These are phyloP conservation scores for Bujurquina vittata DNA, from an alignment of 2,113 vertebrate species.

Conservation along the genomic window DNA sequence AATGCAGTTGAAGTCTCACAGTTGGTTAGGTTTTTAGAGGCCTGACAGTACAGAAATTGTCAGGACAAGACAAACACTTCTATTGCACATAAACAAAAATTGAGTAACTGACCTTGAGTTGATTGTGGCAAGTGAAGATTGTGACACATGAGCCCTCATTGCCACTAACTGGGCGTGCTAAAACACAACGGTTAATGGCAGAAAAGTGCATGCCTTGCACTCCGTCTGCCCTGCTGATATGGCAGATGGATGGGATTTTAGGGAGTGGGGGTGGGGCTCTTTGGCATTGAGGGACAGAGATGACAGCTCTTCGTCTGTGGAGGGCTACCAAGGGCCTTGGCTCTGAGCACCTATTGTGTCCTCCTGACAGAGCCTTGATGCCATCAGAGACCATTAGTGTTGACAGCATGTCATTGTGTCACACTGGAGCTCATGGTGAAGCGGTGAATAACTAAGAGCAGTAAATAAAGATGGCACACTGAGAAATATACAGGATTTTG, in stretches of 20 bases:
- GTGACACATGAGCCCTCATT: constrained; percentile 28
- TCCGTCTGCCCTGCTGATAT: constrained; percentile 58
- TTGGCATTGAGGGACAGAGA: constrained; percentile 64
- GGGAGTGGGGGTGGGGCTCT: constrained; percentile 45
- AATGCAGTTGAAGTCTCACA: constrained; percentile 6
- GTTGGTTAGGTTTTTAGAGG: neutral
- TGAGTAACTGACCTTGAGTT: constrained; percentile 31
- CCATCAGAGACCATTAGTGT: constrained; percentile 68
- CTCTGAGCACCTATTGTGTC: constrained; percentile 67
- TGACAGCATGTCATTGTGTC: constrained; percentile 69
- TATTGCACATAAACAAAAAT: neutral
- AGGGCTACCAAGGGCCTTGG: constrained; percentile 59
- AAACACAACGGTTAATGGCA: constrained; percentile 46
- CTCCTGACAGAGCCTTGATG: constrained; percentile 71
- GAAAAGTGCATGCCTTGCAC: constrained; percentile 70
- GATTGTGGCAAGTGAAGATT: constrained; percentile 14
- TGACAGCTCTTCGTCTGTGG: constrained; percentile 68
- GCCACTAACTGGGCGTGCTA: constrained; percentile 37
- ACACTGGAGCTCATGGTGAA: constrained; percentile 43
- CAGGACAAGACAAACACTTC: neutral
- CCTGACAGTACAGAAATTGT: neutral
- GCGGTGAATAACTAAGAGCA: constrained; percentile 43
- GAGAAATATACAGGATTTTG: constrained; percentile 31
- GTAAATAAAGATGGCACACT: constrained; percentile 47
- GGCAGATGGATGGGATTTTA: constrained; percentile 73